A percentile compares a stretch with the other conserved stretches of the same genome.
phyloP scores from a whole-genome alignment of 2,113 vertebrate genomes.

The Gymnocephalus cernua region DNA sequence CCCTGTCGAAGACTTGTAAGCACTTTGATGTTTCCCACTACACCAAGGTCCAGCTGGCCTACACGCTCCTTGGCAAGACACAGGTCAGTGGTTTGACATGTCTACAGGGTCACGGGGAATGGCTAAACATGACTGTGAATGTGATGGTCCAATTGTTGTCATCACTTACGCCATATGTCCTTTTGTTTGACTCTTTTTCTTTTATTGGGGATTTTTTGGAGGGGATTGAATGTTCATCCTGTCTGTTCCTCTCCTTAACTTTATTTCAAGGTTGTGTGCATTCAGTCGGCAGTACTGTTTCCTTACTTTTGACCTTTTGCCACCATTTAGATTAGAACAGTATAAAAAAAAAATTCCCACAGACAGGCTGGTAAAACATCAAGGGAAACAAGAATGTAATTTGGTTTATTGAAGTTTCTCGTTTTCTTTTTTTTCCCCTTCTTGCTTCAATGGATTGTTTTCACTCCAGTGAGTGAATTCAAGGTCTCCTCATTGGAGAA shows the following conservation, averaged over 20 bases:
- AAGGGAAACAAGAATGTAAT: neutral
- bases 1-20: constrained; percentile 98
- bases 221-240: neutral
- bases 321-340: neutral
- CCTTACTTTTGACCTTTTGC: neutral
- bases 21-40: constrained; percentile 97
- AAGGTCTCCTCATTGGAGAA: neutral
- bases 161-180: neutral
- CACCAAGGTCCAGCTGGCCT: constrained; percentile 97
- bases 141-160: neutral
- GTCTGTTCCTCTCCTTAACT: neutral
- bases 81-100: constrained; percentile 86
- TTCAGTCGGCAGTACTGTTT: neutral
- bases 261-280: neutral
- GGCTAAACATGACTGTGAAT: neutral
- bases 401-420: neutral
- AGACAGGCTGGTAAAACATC: neutral
- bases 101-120: neutral
- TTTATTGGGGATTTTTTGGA: neutral
- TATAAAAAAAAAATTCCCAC: neutral
- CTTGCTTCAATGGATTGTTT: neutral
- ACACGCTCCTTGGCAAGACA: constrained; percentile 96
- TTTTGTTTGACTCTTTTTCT: constrained; percentile 4
- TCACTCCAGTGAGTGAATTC: neutral
- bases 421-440: neutral